Conservation (phyloP, 1,140 invertebrate genomes). For the Drosophila teissieri region DNA sequence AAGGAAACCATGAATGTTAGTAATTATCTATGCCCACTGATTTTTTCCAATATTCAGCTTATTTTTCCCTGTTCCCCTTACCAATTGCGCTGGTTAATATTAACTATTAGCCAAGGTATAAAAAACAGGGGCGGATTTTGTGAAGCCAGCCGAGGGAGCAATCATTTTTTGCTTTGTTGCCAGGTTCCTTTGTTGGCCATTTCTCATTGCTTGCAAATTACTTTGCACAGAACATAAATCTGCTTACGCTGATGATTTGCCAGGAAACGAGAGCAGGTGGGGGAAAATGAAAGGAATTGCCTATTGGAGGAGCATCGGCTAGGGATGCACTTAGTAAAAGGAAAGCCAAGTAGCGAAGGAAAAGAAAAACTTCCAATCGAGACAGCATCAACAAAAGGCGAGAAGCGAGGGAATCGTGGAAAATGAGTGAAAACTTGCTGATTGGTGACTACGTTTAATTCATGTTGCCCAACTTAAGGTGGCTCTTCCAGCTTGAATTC, state of each 20-base stretch:
- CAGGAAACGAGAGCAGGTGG: background rate
- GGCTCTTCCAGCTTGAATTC: background rate
- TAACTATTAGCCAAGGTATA: conserved; percentile 51
- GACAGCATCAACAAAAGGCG: conserved; percentile 12
- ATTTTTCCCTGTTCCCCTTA: background rate
- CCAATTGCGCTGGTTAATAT: conserved; percentile 40
- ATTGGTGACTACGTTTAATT: conserved; percentile 5
- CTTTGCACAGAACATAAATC: conserved; percentile 55
- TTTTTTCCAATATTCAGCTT: background rate
- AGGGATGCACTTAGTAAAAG: conserved; percentile 32
- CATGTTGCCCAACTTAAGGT: background rate
- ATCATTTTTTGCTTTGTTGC: conserved; percentile 56
- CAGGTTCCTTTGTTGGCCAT: conserved; percentile 34
- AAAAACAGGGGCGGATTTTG: background rate
- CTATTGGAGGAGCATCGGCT: conserved; percentile 26
- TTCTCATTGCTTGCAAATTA: conserved; percentile 41
- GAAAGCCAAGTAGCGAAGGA: conserved; percentile 23
- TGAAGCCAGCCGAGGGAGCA: conserved; percentile 23
- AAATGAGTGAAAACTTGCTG: conserved; percentile 18
- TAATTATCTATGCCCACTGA: background rate
- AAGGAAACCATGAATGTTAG: too few species aligned
- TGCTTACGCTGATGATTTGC: conserved; percentile 57
- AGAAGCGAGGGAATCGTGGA: background rate
- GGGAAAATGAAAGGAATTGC: conserved; percentile 3
- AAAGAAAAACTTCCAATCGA: conserved; percentile 26